These are phyloP conservation scores for Pygoscelis adeliae DNA, from an alignment of 2,113 vertebrate species.

Conservation along the genomic window DNA sequence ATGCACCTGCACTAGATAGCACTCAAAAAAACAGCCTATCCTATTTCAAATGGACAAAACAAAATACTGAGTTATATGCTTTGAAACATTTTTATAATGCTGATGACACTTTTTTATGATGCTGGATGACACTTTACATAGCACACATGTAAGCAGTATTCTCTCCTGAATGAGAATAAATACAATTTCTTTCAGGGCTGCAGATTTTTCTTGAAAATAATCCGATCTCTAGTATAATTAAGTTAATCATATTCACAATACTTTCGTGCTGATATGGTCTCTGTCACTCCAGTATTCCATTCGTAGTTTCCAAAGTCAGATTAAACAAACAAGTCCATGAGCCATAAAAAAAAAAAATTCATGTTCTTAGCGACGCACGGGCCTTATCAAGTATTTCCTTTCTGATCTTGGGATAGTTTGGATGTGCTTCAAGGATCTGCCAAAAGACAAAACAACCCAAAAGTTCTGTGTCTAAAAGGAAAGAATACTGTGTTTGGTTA, in stretches of 20 bases:
- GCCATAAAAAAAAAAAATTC: conserved; percentile 1
- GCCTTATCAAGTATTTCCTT: conserved; percentile 98
- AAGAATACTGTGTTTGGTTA: background rate
- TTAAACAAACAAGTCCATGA: background rate
- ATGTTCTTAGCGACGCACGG: conserved; percentile 85
- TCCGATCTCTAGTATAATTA: background rate
- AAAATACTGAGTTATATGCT: background rate
- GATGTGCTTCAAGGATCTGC: conserved; percentile 90
- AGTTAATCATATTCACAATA: background rate
- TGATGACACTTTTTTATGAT: background rate
- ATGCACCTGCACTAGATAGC: background rate
- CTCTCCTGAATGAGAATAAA: conserved; percentile 12
- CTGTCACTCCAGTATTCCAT: background rate
- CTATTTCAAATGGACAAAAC: background rate
- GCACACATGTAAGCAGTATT: background rate
- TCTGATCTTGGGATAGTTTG: conserved; percentile 93
- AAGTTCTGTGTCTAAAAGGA: background rate
- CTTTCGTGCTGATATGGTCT: background rate
- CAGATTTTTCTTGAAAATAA: background rate
- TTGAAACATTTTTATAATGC: background rate
- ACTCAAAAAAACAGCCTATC: too few relatives aligned
- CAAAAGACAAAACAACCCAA: conserved; percentile 23
- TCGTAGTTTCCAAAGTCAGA: background rate
- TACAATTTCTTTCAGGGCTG: background rate
- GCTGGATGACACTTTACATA: background rate